Base-by-base conservation (phyloP, 1,140 invertebrate genomes). In the Leptestheria dahalacensis region DNA sequence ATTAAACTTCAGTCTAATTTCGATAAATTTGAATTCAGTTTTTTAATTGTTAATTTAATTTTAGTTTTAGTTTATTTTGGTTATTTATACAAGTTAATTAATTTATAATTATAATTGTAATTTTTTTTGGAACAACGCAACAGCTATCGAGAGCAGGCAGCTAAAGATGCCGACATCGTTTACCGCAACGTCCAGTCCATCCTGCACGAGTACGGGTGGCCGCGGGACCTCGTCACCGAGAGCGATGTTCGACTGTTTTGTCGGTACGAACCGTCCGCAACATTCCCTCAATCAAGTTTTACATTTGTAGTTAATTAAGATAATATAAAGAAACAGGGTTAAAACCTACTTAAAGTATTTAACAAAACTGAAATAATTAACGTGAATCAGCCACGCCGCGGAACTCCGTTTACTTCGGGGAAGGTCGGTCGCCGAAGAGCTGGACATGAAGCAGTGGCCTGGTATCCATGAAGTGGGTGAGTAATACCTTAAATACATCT, bases 191-290 rank as follows among this genome's bases (percentile, higher is more conserved):
- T 88, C 2, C 80, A 90, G 65, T 77, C 86, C 67, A 80, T 93
- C 57, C 76, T 92, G 23, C 77, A 83, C 61, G 82, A 86, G 69
- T 66, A 90, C 49, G 82, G 84, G 20, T 77, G 82, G 69, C 78
- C 88, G 10, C 78, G 78, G 64, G 82, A 87, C 64, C 72, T 70
- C 6, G 85, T 93, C 55, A 79, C 78, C 29, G 86, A 91, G 70
- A 75, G 78, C 52, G 85, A 91, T 63, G 84, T 90, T 0, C 85
- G 84, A 69, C 68, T 88, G 48, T 85, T 91, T 68, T 91, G 91
- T 72, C 33, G 33, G 33, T 41, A 41, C 6, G n/a, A n/a, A n/a
- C n/a, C n/a, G n/a, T n/a, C n/a, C n/a, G n/a, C n/a, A n/a, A n/a
- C n/a, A n/a, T n/a, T n/a, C n/a, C n/a, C n/a, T n/a, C n/a, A n/a